Evolutionary conservation across 2,797 vertebrate genomes (phyloP), one percentile per base, ranked within the genome.

Genomic region (Chromobotia macracanthus): DNA sequence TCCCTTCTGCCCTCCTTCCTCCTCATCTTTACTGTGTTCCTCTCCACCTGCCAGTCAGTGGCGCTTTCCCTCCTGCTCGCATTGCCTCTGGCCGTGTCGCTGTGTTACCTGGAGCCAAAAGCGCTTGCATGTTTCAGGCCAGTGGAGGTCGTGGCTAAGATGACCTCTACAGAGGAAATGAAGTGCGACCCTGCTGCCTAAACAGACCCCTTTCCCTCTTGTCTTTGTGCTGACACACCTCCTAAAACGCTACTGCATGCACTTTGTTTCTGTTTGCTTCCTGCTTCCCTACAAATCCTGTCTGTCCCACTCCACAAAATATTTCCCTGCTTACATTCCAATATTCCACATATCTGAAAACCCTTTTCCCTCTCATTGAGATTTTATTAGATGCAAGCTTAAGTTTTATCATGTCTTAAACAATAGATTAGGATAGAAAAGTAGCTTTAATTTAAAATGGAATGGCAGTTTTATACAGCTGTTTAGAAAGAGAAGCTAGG

Each of bases 101-200:
- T 98, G 81, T 97, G 94, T 87, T 98, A 95, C 87, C 91, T 98
- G 67, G 97, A 99, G 92, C 94, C 92, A 50, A 91, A 95, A 85
- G 90, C 89, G 44, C 89, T 93, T 48, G 68, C 64, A 63, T 87
- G 78, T 88, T 86, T 91, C 91, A 73, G 86, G 86, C 81, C 87
- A 82, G 80, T 66, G 38, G 4, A 23, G 82, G 60, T 73, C 85
- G 71, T 81, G 82, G 0, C 9, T 19, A 65, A 84, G 79, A 15
- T 1, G 10, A 21, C n/a, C n/a, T n/a, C 70, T 44, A 58, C n/a
- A 23, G n/a, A 94, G 86, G 95, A 97, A 91, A 91, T 94, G 53
- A 23, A 68, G 92, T 97, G 95, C 84, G 95, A 95, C 84, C 92
- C 92, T 28, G 91, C 93, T 67, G 91, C 93, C 73, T 95, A 73